Evolutionary conservation across 1,140 invertebrate species (phyloP), one percentile per base, ranked within the genome.

Genomic region (Cotesia typhae): DNA sequence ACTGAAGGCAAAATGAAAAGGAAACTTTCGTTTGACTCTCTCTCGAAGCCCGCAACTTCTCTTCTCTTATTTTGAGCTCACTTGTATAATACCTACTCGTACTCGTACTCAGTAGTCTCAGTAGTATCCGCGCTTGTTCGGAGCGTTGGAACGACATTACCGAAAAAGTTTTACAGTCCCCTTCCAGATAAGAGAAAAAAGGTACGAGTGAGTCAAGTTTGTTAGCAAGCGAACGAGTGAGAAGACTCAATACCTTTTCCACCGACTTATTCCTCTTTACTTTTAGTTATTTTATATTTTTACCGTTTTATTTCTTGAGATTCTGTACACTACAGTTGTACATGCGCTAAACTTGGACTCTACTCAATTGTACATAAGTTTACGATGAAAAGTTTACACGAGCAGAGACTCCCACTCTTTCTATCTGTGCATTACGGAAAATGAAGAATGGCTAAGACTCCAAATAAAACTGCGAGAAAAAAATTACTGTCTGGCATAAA

Each of bases 301-400:
- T 10, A 6, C 41, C 6, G 41, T 47, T 28, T 28, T 28, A 28
- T 28, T 28, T 28, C 28, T 28, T 28, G 3, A 28, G 28, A 28
- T 28, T 28, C 28, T 28, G 28, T 28, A 55, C 53, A 5, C 5
- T 55, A 14, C 17, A 17, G 4, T 17, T 14, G 57, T 59, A 59
- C 57, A 59, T 59, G 14, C 17, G 9, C 57, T 9, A 28, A 59
- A 59, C 57, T 59, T 59, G 57, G 14, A 20, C 7, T 59, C 17
- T 59, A 59, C 57, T 59, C 57, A 59, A 59, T 59, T 59, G 57
- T 59, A 59, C 28, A 20, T 59, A 59, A 59, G 57, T 59, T 59
- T 59, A 35, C 17, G 57, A 59, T 59, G 57, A 59, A 59, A 59
- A 59, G 57, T 59, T 59, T 59, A 59, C 57, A 59, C 41, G 41